Evolutionary conservation across 1,140 invertebrate species (phyloP).

Genomic region (Samia ricini): DNA sequence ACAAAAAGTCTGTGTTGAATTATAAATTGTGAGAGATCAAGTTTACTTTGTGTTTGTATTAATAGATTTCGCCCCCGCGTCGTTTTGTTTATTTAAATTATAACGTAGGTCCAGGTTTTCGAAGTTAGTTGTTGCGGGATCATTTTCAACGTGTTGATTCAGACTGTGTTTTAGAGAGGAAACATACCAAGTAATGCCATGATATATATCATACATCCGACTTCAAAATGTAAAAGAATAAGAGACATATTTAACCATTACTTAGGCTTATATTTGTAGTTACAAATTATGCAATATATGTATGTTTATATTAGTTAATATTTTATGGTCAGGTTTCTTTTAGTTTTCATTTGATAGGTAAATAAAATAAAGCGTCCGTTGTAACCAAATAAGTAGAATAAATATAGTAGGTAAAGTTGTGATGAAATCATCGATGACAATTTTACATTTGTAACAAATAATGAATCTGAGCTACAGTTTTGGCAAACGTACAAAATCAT

Average conservation of each 20-base stretch:
- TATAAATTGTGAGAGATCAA: neutral
- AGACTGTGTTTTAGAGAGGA: conserved; percentile 12
- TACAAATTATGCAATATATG: too few relatives aligned
- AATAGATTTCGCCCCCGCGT: neutral
- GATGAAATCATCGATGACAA: too few relatives aligned
- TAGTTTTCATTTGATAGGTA: too few relatives aligned
- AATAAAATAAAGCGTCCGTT: too few relatives aligned
- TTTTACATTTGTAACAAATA: neutral
- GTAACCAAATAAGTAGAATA: too few relatives aligned
- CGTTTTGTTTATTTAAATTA: neutral
- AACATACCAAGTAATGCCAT: neutral
- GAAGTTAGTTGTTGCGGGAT: conserved; percentile 13
- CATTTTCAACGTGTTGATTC: neutral
- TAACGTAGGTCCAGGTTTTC: neutral
- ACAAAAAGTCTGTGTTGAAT: conserved; percentile 4
- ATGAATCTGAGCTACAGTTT: neutral
- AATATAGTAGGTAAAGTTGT: too few relatives aligned
- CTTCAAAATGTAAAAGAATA: too few relatives aligned
- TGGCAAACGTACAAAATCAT: neutral
- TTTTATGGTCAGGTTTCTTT: too few relatives aligned
- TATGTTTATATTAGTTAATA: too few relatives aligned
- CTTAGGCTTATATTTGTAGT: too few relatives aligned
- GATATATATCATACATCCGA: too few relatives aligned
- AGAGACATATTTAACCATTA: too few relatives aligned
- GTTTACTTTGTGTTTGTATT: neutral